These are phyloP conservation scores for Heliothis subflexa DNA, from an alignment of 1,140 invertebrate genomes.

Conservation along the genomic window DNA sequence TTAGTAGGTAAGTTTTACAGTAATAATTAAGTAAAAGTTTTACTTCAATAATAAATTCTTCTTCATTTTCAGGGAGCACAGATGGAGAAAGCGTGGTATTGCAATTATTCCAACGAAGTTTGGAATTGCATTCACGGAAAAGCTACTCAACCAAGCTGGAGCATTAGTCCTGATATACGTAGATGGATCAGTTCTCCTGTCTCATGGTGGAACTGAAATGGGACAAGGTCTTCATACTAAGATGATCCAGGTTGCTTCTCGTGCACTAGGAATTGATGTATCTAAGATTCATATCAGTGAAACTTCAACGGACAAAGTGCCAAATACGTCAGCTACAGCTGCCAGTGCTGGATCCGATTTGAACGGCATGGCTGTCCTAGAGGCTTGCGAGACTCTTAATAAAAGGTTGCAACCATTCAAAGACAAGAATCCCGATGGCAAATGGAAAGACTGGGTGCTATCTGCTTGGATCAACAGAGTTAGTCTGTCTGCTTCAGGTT, in stretches of 20 bases:
- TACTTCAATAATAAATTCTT: background rate
- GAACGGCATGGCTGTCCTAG: slow-evolving; percentile 97
- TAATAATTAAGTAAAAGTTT: no score
- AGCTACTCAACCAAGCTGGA: slow-evolving; percentile 95
- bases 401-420: slow-evolving; percentile 93
- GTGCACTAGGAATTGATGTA: slow-evolving; percentile 90
- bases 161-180: slow-evolving; percentile 95
- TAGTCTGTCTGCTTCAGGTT: slow-evolving; percentile 94
- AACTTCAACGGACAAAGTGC: slow-evolving; percentile 97
- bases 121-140: slow-evolving; percentile 94
- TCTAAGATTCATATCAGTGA: slow-evolving; percentile 95
- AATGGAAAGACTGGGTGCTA: slow-evolving; percentile 95
- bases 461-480: slow-evolving; percentile 93
- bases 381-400: slow-evolving; percentile 93
- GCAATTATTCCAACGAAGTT: slow-evolving; percentile 96
- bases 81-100: slow-evolving; percentile 96
- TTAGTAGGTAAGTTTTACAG: background rate
- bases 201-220: slow-evolving; percentile 97
- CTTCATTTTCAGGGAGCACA: slow-evolving; percentile 88
- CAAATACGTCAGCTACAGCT: slow-evolving; percentile 97
- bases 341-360: slow-evolving; percentile 97
- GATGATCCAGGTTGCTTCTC: slow-evolving; percentile 95
- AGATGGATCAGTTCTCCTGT: slow-evolving; percentile 97
- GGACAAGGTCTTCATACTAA: slow-evolving; percentile 98
- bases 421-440: slow-evolving; percentile 91